Evolutionary conservation across 2,113 vertebrate genomes (phyloP).

Genomic region (Ictalurus punctatus): DNA sequence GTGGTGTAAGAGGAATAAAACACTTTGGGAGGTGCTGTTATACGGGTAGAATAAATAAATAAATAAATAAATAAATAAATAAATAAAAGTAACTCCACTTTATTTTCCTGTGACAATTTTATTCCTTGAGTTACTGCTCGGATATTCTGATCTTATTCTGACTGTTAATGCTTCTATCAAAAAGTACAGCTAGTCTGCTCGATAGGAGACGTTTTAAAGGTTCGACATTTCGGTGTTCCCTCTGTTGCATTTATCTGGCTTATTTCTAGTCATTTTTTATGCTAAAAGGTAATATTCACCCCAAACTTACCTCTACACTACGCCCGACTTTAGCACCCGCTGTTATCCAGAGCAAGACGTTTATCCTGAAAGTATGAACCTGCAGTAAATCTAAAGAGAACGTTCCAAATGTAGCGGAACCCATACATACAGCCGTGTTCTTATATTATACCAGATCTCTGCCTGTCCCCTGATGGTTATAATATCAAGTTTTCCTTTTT

Average conservation of each 20-base stretch:
- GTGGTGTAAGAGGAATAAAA: neutral
- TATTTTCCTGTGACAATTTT: neutral
- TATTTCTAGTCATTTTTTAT: neutral
- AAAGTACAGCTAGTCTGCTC: neutral
- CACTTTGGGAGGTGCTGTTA: neutral
- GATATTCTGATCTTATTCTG: no score
- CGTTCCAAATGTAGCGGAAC: slow-evolving; percentile 21
- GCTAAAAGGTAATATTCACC: neutral
- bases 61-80: neutral
- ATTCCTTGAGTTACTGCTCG: neutral
- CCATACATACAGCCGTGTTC: slow-evolving; percentile 5
- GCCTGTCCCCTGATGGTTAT: slow-evolving; percentile 40
- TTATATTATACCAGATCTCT: slow-evolving; percentile 23
- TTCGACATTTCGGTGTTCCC: neutral
- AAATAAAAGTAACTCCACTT: neutral
- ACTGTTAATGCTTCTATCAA: neutral
- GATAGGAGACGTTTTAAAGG: neutral
- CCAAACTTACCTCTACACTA: neutral
- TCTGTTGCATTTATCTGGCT: neutral
- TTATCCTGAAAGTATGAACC: slow-evolving; percentile 2
- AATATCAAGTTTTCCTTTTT: slow-evolving; percentile 43
- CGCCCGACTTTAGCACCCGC: neutral
- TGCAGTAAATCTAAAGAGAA: slow-evolving; percentile 8
- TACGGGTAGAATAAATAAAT: neutral
- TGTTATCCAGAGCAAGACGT: neutral